phyloP scores from a whole-genome alignment of 2,113 vertebrate genomes.

The Hyperopisus bebe region DNA sequence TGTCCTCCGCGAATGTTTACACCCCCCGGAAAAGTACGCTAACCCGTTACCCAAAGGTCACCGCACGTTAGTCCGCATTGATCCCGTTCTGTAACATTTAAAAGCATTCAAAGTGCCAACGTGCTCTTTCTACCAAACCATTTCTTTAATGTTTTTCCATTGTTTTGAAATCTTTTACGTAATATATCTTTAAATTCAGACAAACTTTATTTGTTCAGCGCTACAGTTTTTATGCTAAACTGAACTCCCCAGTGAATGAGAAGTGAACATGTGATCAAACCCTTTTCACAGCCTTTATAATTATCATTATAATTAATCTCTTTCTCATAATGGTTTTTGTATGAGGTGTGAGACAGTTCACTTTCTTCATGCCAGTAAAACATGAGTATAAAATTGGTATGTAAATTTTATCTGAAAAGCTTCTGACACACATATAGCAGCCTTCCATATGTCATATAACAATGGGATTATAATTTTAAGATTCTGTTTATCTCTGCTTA shows the following conservation, averaged over 20 bases:
- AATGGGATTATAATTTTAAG: background rate
- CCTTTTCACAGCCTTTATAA: background rate
- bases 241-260: background rate
- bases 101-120: background rate
- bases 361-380: background rate
- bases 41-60: background rate
- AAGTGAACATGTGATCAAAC: background rate
- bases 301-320: background rate
- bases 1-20: background rate
- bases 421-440: background rate
- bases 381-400: background rate
- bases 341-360: background rate
- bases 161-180: background rate
- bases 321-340: background rate
- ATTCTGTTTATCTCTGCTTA: background rate
- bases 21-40: background rate
- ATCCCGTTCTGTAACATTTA: background rate
- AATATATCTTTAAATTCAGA: background rate
- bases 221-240: background rate
- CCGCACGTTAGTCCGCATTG: background rate
- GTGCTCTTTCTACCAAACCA: background rate
- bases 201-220: background rate
- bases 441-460: background rate
- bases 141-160: background rate
- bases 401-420: constrained; percentile 5